Base-by-base conservation (phyloP, 2,113 vertebrate species). In the Ceyx margarethae region DNA sequence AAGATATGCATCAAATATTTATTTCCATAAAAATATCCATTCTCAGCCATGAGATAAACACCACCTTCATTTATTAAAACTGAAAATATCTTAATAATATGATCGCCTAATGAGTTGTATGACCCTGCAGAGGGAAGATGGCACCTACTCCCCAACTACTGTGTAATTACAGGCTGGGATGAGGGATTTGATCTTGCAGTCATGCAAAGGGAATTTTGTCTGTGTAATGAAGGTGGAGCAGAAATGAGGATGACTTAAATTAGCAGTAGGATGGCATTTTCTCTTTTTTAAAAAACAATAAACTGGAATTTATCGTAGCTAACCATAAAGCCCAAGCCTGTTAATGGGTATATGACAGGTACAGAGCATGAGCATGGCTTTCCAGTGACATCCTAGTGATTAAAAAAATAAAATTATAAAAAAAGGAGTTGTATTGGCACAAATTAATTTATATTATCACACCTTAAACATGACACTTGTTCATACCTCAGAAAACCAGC, bases 1-100 rank as follows among this genome's bases (percentile, higher is more conserved):
- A 95, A 96, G 94, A 96, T 96, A 96, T 31, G 65, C 58, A 97
- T 94, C 94, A 93, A 69, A 62, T 68, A 33, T 91, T 81, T 95
- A 85, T 94, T 94, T 94, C 75, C 76, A 90, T 94, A 40, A 93
- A 87, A 92, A 81, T 56, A 84, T 51, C 54, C 53, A 53, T 94
- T 84, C 93, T 93, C 81, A 94, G 71, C 76, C 46, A n/a, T 86
- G 78, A 81, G 85, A 77, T 79, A 91, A 86, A n/a, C 90, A 77
- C 62, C 78, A 65, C 81, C 86, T 92, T 87, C 31, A 3, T 48
- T 95, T 90, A 94, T 95, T 95, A 93, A 92, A 91, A 43, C 50
- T n/a, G 73, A 88, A 89, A 85, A 65, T 65, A 75, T 94, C 86
- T 94, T 94, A 86, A 83, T 93, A 64, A 51, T 74, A 3, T 54